These are phyloP conservation scores for Drosophila mimica DNA, from an alignment of 2,888 invertebrate genomes.

Conservation along the genomic window DNA sequence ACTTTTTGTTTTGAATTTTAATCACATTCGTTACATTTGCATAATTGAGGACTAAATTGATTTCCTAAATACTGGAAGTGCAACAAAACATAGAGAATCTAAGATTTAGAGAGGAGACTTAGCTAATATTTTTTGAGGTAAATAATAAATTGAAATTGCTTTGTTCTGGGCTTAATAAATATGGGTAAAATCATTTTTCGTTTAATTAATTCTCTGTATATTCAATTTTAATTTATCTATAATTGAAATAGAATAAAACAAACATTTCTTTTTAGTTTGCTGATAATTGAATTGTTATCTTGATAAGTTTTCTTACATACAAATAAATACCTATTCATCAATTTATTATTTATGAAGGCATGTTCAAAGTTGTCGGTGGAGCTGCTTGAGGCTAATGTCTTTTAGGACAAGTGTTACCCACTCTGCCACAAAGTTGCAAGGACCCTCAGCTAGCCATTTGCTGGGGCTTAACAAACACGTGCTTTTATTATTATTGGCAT, in stretches of 20 bases:
- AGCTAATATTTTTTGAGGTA: not conserved
- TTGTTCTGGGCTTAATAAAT: not conserved
- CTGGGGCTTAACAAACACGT: slow-evolving; percentile 21
- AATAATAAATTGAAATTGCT: not conserved
- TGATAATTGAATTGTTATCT: not conserved
- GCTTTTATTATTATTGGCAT: slow-evolving; percentile 52
- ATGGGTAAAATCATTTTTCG: no score
- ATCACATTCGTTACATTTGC: not conserved
- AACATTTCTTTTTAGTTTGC: not conserved
- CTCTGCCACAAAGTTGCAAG: not conserved
- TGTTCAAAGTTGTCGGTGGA: not conserved
- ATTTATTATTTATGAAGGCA: not conserved
- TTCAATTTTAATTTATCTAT: not conserved
- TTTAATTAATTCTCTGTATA: not conserved
- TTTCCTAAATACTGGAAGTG: no score
- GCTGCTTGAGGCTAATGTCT: not conserved
- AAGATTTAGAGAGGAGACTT: not conserved
- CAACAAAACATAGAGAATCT: not conserved
- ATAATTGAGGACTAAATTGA: not conserved
- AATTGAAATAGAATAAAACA: not conserved
- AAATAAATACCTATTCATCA: not conserved
- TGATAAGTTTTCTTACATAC: not conserved
- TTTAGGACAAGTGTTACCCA: not conserved
- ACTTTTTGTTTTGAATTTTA: not conserved
- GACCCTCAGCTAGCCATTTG: not conserved